Percentiles rank a stretch among this genome's conserved stretches.
Evolutionary conservation across 2,113 vertebrate genomes (phyloP).

Genomic region (Gallinago jamesoni): DNA sequence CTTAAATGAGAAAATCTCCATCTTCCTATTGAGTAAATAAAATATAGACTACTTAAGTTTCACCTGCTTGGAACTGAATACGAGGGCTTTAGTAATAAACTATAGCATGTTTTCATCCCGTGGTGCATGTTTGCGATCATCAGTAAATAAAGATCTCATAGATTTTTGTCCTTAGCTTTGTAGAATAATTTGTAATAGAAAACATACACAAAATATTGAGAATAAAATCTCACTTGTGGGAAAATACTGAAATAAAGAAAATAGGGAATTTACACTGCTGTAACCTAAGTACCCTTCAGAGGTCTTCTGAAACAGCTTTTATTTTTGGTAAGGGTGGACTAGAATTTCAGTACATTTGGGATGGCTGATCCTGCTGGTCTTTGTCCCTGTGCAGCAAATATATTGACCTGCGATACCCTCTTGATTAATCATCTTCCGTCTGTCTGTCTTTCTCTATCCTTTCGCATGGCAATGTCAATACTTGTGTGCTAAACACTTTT

Average conservation of each 20-base stretch:
- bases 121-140: background rate
- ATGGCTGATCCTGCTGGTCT: background rate
- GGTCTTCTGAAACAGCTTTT: background rate
- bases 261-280: background rate
- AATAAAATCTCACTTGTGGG: background rate
- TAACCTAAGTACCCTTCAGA: background rate
- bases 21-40: background rate
- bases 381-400: background rate
- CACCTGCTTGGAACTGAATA: background rate
- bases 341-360: background rate
- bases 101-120: background rate
- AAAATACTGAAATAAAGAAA: background rate
- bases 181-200: background rate
- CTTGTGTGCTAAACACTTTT: background rate
- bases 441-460: background rate
- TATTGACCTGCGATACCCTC: background rate
- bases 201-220: background rate
- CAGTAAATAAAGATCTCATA: background rate
- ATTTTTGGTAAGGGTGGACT: background rate
- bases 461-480: background rate
- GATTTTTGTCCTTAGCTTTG: background rate
- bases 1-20: background rate
- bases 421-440: background rate
- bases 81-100: background rate
- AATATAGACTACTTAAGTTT: background rate